phyloP scores from a whole-genome alignment of 2,113 vertebrate species.

The Pollachius pollachius region DNA sequence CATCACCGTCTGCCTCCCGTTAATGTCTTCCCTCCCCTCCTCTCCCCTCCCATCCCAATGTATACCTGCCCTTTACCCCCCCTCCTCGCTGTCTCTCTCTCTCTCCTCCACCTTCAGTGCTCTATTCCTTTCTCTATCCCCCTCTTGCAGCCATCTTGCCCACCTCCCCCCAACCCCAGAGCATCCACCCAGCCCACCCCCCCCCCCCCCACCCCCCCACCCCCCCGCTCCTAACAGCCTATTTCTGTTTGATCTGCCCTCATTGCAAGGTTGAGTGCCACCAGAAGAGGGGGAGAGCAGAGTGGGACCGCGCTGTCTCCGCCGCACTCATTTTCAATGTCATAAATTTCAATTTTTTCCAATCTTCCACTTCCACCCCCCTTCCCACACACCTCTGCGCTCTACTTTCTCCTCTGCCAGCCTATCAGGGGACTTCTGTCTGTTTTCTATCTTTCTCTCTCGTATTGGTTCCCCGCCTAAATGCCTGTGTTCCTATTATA shows the following conservation, averaged over 20 bases:
- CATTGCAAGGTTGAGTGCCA: slow-evolving; percentile 76
- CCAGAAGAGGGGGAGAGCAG: slow-evolving; percentile 63
- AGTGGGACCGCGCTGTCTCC: slow-evolving; percentile 68
- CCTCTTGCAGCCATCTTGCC: slow-evolving; percentile 54
- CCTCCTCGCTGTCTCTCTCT: too few species aligned
- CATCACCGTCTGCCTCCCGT: slow-evolving; percentile 65
- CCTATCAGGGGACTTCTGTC: slow-evolving; percentile 72
- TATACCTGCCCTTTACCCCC: too few species aligned
- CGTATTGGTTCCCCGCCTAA: slow-evolving; percentile 55
- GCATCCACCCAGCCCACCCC: slow-evolving; percentile 34
- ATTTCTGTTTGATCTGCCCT: slow-evolving; percentile 75
- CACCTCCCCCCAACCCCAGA: slow-evolving; percentile 28
- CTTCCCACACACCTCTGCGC: slow-evolving; percentile 8
- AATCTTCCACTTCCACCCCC: slow-evolving; percentile 60
- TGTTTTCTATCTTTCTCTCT: slow-evolving; percentile 55
- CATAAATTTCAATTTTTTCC: slow-evolving; percentile 97
- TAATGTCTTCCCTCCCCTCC: slow-evolving; percentile 59
- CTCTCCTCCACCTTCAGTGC: slow-evolving; percentile 46
- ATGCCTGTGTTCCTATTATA: slow-evolving; percentile 84
- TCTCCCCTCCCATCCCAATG: neutral
- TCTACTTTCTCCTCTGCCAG: slow-evolving; percentile 33
- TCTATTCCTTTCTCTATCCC: slow-evolving; percentile 46
- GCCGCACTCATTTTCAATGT: slow-evolving; percentile 92
- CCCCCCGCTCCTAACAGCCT: slow-evolving; percentile 50
- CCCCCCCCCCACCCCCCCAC: neutral